Evolutionary conservation across 64 coral and sea anemone genomes (phyloP).

Genomic region (Porites lutea): DNA sequence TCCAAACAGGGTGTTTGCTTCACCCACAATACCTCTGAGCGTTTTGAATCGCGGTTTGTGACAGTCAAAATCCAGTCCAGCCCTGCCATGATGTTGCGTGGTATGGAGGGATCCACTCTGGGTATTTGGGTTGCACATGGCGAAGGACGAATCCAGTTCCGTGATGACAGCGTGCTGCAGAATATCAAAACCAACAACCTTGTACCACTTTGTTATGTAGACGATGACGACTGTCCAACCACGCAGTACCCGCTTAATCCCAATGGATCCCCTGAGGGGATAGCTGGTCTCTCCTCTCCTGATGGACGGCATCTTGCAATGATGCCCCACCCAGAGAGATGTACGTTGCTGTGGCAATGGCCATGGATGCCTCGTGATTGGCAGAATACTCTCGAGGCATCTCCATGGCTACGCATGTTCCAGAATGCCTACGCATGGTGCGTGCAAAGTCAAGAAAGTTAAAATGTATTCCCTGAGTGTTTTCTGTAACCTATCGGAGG

Average conservation of each 20-base stretch:
- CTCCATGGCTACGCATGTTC: constrained; percentile 97
- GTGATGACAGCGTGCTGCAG: constrained; percentile 59
- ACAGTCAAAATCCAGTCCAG: constrained; percentile 89
- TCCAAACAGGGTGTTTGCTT: constrained; percentile 92
- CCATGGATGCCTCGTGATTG: constrained; percentile 96
- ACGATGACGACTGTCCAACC: constrained; percentile 83
- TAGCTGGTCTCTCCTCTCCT: constrained; percentile 92
- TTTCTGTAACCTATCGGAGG: too few species aligned
- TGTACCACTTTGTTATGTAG: constrained; percentile 81
- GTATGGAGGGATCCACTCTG: constrained; percentile 92
- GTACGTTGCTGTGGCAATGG: constrained; percentile 96
- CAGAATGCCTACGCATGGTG: constrained; percentile 95
- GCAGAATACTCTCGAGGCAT: constrained; percentile 69
- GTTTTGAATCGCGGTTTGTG: constrained; percentile 93
- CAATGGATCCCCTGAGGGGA: constrained; percentile 93
- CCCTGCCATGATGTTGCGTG: constrained; percentile 89
- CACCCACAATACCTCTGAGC: constrained; percentile 94
- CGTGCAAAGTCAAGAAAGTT: constrained; percentile 19
- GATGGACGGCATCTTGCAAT: constrained; percentile 98
- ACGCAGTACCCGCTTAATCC: constrained; percentile 94
- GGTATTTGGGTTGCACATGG: constrained; percentile 98
- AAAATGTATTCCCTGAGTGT: neutral
- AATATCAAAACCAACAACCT: constrained; percentile 78
- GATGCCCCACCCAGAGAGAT: constrained; percentile 98
- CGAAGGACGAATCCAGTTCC: constrained; percentile 83